Conservation (phyloP, 2,797 vertebrate species). For the Sphaeramia orbicularis region DNA sequence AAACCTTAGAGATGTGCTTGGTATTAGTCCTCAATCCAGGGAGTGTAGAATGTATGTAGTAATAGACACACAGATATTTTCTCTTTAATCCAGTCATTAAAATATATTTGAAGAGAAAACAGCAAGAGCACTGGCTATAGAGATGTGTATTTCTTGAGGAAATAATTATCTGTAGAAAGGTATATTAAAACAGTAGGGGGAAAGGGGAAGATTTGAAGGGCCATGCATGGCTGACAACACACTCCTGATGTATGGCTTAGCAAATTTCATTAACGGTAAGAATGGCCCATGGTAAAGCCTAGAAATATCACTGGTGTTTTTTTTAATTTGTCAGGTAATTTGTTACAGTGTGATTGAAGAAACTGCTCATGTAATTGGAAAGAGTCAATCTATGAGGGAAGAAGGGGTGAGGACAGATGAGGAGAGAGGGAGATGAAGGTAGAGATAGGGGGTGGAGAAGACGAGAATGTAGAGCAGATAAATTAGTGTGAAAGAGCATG, state of each 20-base stretch:
- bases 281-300: slow-evolving; percentile 67
- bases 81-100: slow-evolving; percentile 47
- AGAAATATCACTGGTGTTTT: slow-evolving; percentile 77
- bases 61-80: slow-evolving; percentile 10
- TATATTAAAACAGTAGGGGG: slow-evolving; percentile 74
- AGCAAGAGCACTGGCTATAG: slow-evolving; percentile 23
- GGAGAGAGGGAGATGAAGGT: slow-evolving; percentile 39
- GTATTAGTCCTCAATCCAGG: slow-evolving; percentile 28
- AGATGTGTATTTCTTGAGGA: slow-evolving; percentile 64
- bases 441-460: slow-evolving; percentile 20
- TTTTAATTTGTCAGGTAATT: slow-evolving; percentile 86
- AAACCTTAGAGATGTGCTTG: slow-evolving; percentile 42
- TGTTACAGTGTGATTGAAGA: slow-evolving; percentile 82
- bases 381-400: slow-evolving; percentile 75
- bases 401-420: slow-evolving; percentile 53
- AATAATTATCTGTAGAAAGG: slow-evolving; percentile 74
- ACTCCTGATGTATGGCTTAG: slow-evolving; percentile 76
- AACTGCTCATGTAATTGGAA: slow-evolving; percentile 81
- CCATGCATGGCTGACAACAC: slow-evolving; percentile 62
- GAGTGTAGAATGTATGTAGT: slow-evolving; percentile 31
- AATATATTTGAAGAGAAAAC: slow-evolving; percentile 30
- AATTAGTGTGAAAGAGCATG: slow-evolving; percentile 49
- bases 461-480: slow-evolving; percentile 40
- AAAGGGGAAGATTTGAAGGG: slow-evolving; percentile 52
- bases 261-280: slow-evolving; percentile 83